Evolutionary conservation across 2,888 invertebrate species (phyloP), one percentile per base, ranked within the genome.

Genomic region (Trachelus tabidus): DNA sequence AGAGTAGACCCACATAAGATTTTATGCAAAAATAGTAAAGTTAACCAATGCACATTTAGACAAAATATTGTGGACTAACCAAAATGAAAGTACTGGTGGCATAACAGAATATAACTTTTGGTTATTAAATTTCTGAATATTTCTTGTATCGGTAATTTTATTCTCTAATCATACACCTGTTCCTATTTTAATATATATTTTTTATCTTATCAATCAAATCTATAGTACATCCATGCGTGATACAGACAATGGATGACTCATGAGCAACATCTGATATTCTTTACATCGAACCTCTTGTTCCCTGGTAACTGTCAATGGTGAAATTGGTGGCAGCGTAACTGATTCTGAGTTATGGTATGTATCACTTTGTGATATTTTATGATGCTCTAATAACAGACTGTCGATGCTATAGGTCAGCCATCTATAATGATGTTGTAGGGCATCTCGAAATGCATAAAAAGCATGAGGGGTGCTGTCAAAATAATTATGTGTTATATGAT

Each of bases 321-420:
- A 88, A 40, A 87, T 85, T 9, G 90, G 89, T 74, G 90, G 91
- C 69, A 91, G 83, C 73, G 86, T 88, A 23, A 84, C 82, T 75
- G 83, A 83, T 11, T 79, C 80, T 11, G 73, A 68, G 77, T 80
- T 81, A 73, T 68, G 77, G n/a, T 79, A 78, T 15, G 77, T 69
- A 37, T 85, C 81, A 69, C 73, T 81, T 11, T 79, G 35, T 73
- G 77, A 56, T 11, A 68, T 77, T 40, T 83, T 82, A 31, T 80
- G 80, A 34, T 75, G 81, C 40, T 77, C 80, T 68, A 81, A 73
- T 75, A 89, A 82, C 23, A 85, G 73, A 75, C 78, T 83, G 11
- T 92, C 92, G 74, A 94, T 91, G 40, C 92, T 92, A 76, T 93
- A 91, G 87, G 93, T 93, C 75, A 95, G 87, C 94, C 94, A 95